Conservation (phyloP, 2,888 invertebrate genomes). For the Artemia sinica region DNA sequence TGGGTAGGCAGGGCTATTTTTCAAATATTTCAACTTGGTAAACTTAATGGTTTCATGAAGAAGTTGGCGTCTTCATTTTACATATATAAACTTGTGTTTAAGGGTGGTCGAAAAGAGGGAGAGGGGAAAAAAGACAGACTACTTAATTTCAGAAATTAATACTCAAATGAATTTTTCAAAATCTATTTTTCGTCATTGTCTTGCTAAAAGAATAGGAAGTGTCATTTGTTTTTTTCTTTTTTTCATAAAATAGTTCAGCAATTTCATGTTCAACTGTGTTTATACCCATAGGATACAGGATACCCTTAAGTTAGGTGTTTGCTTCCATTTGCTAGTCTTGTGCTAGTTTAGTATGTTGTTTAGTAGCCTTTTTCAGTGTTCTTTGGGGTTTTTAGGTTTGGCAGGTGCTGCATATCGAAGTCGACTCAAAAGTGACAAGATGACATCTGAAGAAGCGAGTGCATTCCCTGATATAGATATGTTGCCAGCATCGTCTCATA, state of each 20-base stretch:
- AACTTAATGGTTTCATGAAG: too few relatives aligned
- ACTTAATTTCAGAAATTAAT: too few relatives aligned
- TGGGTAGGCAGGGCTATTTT: too few relatives aligned
- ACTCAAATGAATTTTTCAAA: too few relatives aligned
- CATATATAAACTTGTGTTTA: too few relatives aligned
- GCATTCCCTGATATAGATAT: slow-evolving; percentile 81
- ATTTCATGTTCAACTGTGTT: too few relatives aligned
- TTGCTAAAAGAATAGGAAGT: background rate
- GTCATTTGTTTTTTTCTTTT: background rate
- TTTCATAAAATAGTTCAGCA: background rate
- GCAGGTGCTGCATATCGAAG: slow-evolving; percentile 90
- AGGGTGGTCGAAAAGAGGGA: too few relatives aligned
- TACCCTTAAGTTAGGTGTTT: background rate
- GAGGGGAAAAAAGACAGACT: too few relatives aligned
- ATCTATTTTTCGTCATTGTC: too few relatives aligned
- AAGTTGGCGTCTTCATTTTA: too few relatives aligned
- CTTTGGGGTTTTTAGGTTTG: slow-evolving; percentile 39
- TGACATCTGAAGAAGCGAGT: slow-evolving; percentile 80
- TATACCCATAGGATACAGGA: too few relatives aligned
- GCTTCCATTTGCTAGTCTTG: background rate
- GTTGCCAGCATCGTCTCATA: slow-evolving; percentile 58
- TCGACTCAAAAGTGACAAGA: slow-evolving; percentile 77
- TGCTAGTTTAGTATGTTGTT: background rate
- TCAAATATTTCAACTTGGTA: too few relatives aligned
- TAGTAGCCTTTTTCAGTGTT: slow-evolving; percentile 15